phyloP scores from a whole-genome alignment of 2,797 vertebrate species.

The Tiaroga cobitis region DNA sequence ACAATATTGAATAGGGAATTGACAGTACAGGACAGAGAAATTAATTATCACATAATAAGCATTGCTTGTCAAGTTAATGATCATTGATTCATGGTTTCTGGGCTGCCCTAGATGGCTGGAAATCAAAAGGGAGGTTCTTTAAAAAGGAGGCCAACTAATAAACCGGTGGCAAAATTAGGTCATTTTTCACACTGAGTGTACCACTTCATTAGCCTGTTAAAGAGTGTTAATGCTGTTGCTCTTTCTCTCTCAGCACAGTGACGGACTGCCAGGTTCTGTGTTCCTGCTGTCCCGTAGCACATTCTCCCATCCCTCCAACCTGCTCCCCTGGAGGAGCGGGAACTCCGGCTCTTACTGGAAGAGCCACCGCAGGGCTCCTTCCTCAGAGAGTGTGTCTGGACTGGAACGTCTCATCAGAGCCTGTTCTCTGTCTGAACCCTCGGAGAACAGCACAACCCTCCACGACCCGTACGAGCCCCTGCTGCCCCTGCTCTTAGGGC shows the following conservation, averaged over 20 bases:
- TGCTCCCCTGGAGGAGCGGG: conserved; percentile 85
- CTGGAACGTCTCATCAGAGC: conserved; percentile 79
- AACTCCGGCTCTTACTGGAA: conserved; percentile 79
- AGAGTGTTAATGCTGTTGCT: not conserved
- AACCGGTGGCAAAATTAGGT: conserved; percentile 51
- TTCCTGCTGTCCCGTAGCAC: conserved; percentile 84
- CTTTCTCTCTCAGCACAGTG: conserved; percentile 67
- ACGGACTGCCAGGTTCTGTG: conserved; percentile 70
- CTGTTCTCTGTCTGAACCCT: conserved; percentile 52
- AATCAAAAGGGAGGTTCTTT: conserved; percentile 27
- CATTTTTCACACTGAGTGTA: conserved; percentile 41
- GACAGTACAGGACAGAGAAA: not conserved
- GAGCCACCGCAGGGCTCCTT: conserved; percentile 77
- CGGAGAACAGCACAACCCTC: conserved; percentile 45
- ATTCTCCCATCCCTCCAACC: conserved; percentile 80
- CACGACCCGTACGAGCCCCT: conserved; percentile 76
- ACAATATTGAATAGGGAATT: not conserved
- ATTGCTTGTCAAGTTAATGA: conserved; percentile 45
- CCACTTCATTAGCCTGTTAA: conserved; percentile 44
- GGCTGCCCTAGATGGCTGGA: conserved; percentile 53
- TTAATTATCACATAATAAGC: conserved; percentile 16
- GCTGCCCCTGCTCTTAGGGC: conserved; percentile 83
- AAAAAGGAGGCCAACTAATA: conserved; percentile 51
- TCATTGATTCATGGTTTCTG: conserved; percentile 47
- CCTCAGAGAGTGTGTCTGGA: conserved; percentile 81